phyloP scores from a whole-genome alignment of 2,113 vertebrate genomes.

The Cacatua alba region DNA sequence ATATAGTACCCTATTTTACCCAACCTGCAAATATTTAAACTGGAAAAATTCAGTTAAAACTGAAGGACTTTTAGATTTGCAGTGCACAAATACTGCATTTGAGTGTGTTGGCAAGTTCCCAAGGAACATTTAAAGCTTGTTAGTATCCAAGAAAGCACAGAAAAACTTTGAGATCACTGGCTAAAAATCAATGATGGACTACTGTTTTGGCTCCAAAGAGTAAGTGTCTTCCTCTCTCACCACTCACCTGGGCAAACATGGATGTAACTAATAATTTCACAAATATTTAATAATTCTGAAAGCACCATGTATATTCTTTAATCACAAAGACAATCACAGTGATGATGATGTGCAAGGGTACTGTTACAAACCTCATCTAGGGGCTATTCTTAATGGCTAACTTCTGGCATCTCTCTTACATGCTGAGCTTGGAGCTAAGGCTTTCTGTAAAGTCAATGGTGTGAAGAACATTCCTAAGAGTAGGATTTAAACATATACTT shows the following conservation, averaged over 20 bases:
- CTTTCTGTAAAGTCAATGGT: background rate
- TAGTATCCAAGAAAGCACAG: background rate
- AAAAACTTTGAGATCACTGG: background rate
- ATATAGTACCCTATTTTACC: background rate
- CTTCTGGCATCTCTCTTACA: background rate
- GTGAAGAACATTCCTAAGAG: background rate
- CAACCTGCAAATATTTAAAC: background rate
- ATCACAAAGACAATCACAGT: background rate
- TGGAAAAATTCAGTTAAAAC: background rate
- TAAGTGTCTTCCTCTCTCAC: background rate
- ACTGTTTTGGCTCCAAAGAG: background rate
- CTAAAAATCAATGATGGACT: background rate
- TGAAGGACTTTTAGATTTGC: background rate
- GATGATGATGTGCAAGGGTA: background rate
- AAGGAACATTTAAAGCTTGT: background rate
- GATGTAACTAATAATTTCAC: background rate
- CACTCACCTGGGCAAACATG: background rate
- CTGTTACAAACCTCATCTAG: background rate
- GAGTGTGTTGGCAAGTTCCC: background rate
- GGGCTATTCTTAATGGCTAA: background rate
- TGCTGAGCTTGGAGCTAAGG: background rate
- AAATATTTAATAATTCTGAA: background rate
- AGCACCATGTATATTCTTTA: background rate
- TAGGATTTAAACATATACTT: background rate
- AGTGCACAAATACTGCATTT: background rate